Evolutionary conservation across 2,797 vertebrate species (phyloP).

Genomic region (Coregonus sp.): DNA sequence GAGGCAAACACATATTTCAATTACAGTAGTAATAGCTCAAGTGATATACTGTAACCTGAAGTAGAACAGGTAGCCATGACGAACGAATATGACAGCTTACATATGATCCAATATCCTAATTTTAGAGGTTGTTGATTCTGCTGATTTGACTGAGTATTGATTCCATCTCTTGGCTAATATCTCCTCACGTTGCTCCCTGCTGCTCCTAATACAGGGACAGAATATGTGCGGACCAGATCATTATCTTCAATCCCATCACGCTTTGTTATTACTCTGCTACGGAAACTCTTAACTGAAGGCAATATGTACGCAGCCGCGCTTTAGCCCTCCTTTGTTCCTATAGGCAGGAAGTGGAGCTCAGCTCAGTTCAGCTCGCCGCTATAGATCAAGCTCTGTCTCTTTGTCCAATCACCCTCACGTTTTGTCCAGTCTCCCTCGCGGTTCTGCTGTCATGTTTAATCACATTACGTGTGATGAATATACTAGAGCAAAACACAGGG

Average conservation of each 20-base stretch:
- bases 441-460: slow-evolving; percentile 14
- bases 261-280: background rate
- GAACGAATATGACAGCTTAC: slow-evolving; percentile 53
- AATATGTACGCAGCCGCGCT: background rate
- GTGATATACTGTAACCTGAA: slow-evolving; percentile 63
- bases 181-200: background rate
- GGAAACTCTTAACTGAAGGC: background rate
- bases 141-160: slow-evolving; percentile 41
- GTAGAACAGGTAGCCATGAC: slow-evolving; percentile 61
- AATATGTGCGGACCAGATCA: background rate
- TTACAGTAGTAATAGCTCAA: slow-evolving; percentile 56
- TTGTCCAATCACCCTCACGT: slow-evolving; percentile 19
- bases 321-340: background rate
- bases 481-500: slow-evolving; percentile 20
- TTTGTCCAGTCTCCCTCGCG: slow-evolving; percentile 27
- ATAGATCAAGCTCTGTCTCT: background rate
- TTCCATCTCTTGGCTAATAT: slow-evolving; percentile 14
- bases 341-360: background rate
- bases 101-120: slow-evolving; percentile 60
- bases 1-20: slow-evolving; percentile 56
- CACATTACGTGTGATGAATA: slow-evolving; percentile 27
- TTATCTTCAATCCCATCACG: background rate
- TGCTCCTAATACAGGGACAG: background rate
- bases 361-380: background rate
- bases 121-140: slow-evolving; percentile 60